Base-by-base conservation (phyloP, 2,888 invertebrate genomes). In the Zaprionus bogoriensis region DNA sequence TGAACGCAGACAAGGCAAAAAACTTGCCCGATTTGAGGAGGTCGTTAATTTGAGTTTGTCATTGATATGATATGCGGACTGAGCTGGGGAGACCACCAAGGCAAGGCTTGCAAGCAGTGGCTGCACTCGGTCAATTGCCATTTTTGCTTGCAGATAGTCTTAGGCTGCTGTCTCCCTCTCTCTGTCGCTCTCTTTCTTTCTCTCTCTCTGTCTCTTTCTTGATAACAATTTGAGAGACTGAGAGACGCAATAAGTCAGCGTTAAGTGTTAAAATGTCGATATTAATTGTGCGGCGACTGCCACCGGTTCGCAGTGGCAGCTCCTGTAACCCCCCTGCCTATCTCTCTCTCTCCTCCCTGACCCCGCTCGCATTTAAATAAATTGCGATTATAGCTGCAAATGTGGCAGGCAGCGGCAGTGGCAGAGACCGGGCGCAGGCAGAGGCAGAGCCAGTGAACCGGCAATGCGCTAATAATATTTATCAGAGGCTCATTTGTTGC, bases 211-310 rank as follows among this genome's bases (percentile, higher is more conserved):
- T 66, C 63, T 64, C 77, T 67, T 69, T 81, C 82, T 84, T 83
- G 84, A 76, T 77, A 82, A 71, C 84, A 76, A 80, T 83, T 82
- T 65, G 60, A 61, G 82, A 75, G 77, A 85, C 74, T 87, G 76
- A 87, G 76, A 87, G 82, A 79, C 76, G 86, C 87, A 78, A 88
- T 88, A 85, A 84, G 81, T 88, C 87, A 84, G 73, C 61, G 74
- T 73, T 82, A 87, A 88, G 88, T 88, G 88, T 88, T 88, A 88
- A 88, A 87, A 86, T 87, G 87, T 88, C 87, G 86, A 88, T 87
- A 87, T 87, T 88, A 88, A 88, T 87, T 87, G 84, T 80, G 75
- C 78, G 74, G 74, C 77, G 65, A 65, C 72, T 67, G 67, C 77
- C 69, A 74, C 68, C 59, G 74, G 51, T 63, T 63, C 10, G 39